These are phyloP conservation scores for Fistularia tabacaria DNA, from an alignment of 2,797 vertebrate genomes.

Conservation along the genomic window DNA sequence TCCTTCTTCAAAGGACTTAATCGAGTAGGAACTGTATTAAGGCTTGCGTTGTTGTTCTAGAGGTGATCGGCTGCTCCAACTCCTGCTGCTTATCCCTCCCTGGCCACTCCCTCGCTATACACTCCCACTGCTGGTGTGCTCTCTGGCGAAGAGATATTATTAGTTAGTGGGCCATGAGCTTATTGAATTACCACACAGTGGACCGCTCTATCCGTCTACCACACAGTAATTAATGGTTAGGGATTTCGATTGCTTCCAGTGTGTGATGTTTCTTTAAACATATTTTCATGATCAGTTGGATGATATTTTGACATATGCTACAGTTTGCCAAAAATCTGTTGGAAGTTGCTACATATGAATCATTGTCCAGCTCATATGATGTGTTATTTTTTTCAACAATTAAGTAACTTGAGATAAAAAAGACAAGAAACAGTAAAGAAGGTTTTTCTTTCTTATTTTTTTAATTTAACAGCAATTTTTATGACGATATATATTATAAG, in stretches of 20 bases:
- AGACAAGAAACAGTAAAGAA: no score
- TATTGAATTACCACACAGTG: conserved; percentile 67
- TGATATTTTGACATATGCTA: conserved; percentile 1
- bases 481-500: no score
- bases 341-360: no score
- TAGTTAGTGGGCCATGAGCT: conserved; percentile 60
- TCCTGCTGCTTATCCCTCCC: not conserved
- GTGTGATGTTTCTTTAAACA: conserved; percentile 47
- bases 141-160: conserved; percentile 65
- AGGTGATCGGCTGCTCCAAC: conserved; percentile 18
- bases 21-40: conserved; percentile 29
- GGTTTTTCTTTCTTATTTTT: no score
- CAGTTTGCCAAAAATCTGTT: not conserved
- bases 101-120: conserved; percentile 6
- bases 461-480: no score
- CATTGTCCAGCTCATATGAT: no score
- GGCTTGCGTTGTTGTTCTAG: conserved; percentile 20
- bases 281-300: conserved; percentile 34
- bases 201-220: conserved; percentile 50
- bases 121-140: conserved; percentile 27
- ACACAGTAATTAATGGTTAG: conserved; percentile 63
- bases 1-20: conserved; percentile 34
- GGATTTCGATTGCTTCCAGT: conserved; percentile 52
- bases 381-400: no score
- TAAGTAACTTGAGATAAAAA: no score